A percentile compares a stretch with the other conserved stretches of the same genome.
These are phyloP conservation scores for Aulostomus chinensis DNA, from an alignment of 2,797 vertebrate genomes.

Conservation along the genomic window DNA sequence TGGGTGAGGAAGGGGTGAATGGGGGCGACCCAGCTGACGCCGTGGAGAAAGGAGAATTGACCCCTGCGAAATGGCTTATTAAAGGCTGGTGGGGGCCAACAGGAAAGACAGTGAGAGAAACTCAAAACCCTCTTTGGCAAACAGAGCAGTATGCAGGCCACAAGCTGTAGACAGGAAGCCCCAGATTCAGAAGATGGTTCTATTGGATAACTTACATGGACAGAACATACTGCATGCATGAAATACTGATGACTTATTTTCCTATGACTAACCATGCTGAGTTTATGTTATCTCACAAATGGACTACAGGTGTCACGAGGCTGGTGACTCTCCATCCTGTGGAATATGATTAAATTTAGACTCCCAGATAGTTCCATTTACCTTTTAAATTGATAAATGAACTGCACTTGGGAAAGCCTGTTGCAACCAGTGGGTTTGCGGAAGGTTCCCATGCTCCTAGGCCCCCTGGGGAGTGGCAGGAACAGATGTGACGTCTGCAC, in stretches of 20 bases:
- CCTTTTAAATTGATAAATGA: conserved; percentile 54
- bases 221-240: conserved; percentile 21
- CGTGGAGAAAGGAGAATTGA: conserved; percentile 77
- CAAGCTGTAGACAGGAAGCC: conserved; percentile 58
- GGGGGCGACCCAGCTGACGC: conserved; percentile 73
- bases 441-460: conserved; percentile 66
- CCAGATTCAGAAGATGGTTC: conserved; percentile 50
- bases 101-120: conserved; percentile 60
- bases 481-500: conserved; percentile 80
- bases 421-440: conserved; percentile 36
- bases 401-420: conserved; percentile 40
- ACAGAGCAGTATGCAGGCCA: conserved; percentile 38
- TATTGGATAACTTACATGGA: conserved; percentile 41
- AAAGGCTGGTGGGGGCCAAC: conserved; percentile 68
- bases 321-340: no score
- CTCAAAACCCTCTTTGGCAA: conserved; percentile 61
- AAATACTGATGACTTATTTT: conserved; percentile 57
- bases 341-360: no score
- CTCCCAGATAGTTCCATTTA: conserved; percentile 15
- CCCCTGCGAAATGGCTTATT: conserved; percentile 77
- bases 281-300: conserved; percentile 27
- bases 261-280: background rate
- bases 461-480: conserved; percentile 66
- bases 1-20: conserved; percentile 64
- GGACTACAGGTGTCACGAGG: background rate